A percentile compares a stretch with the other conserved stretches of the same genome.
phyloP scores from a whole-genome alignment of 2,113 vertebrate species.

The Syrrhaptes paradoxus region DNA sequence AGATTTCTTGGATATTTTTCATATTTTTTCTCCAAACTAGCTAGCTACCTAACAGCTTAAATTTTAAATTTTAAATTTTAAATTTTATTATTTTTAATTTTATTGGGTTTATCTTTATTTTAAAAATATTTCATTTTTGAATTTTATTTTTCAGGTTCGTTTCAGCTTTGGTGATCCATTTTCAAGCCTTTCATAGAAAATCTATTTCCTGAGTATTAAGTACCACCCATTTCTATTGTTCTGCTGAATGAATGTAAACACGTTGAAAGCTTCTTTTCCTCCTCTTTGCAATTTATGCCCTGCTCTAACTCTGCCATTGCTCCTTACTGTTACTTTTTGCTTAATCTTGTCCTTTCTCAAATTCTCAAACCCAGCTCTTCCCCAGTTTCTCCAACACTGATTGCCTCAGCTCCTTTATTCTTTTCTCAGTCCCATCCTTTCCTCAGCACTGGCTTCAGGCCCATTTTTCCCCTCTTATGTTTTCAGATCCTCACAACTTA shows the following conservation, averaged over 20 bases:
- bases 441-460: neutral
- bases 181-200: neutral
- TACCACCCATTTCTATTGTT: neutral
- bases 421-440: neutral
- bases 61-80: too few species aligned
- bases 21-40: neutral
- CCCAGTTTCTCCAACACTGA: neutral
- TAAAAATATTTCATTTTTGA: too few species aligned
- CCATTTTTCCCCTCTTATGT: neutral
- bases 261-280: neutral
- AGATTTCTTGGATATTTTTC: neutral
- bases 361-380: neutral
- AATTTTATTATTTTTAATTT: too few species aligned
- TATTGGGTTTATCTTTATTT: too few species aligned
- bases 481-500: neutral
- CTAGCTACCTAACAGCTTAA: neutral
- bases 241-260: neutral
- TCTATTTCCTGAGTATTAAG: neutral
- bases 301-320: neutral
- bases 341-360: neutral
- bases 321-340: neutral
- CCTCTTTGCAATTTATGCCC: neutral
- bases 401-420: neutral
- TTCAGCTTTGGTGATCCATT: neutral
- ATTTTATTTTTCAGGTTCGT: neutral